Conservation (phyloP, 2,113 vertebrate species). For the Bolborhynchus lineola region DNA sequence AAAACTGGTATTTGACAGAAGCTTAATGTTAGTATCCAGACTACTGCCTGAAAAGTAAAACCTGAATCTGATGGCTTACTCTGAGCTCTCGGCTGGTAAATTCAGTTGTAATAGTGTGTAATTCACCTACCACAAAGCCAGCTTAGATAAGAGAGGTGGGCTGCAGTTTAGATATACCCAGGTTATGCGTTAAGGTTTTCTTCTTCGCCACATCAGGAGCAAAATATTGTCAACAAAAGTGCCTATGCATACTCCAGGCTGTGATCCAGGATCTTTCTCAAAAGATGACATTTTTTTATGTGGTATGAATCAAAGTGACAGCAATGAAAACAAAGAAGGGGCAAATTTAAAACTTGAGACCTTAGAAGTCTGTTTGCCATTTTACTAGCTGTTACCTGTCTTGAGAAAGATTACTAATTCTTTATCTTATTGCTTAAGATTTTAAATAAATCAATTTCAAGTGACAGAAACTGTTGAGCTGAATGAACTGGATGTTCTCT, state of each 20-base stretch:
- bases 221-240: neutral
- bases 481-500: neutral
- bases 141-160: neutral
- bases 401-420: neutral
- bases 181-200: neutral
- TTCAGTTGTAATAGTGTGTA: neutral
- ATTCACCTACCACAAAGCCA: neutral
- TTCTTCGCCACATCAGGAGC: neutral
- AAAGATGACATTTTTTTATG: neutral
- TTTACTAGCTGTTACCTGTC: neutral
- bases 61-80: neutral
- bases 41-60: neutral
- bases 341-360: neutral
- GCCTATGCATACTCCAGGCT: neutral
- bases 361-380: rapidly evolving
- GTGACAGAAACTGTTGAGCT: neutral
- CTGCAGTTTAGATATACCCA: neutral
- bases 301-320: neutral
- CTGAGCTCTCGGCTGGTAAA: neutral
- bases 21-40: neutral
- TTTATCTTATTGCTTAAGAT: neutral
- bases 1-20: neutral
- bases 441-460: neutral
- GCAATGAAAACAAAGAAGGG: neutral
- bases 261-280: neutral